Conservation (phyloP, 2,888 invertebrate genomes). For the Lydus trimaculatus region DNA sequence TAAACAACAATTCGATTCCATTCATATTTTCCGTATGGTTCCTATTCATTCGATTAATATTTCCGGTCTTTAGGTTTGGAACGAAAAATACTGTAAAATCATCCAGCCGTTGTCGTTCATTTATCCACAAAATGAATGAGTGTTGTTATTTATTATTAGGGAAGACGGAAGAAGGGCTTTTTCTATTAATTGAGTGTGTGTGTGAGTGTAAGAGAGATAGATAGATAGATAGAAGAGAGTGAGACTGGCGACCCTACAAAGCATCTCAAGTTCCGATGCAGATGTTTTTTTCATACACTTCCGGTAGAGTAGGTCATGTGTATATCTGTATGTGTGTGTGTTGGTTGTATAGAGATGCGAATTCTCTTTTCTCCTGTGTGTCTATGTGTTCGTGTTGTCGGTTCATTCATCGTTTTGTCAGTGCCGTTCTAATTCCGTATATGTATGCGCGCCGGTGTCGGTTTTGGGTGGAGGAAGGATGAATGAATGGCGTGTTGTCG, state of each 20-base stretch:
- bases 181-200: not conserved
- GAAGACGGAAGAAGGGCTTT: not conserved
- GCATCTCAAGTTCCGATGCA: conserved; percentile 15
- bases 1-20: not conserved
- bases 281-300: conserved; percentile 38
- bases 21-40: not conserved
- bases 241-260: too few species aligned
- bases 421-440: conserved; percentile 55
- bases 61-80: not conserved
- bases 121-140: not conserved
- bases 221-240: too few species aligned
- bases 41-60: not conserved
- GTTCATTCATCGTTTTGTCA: conserved; percentile 55
- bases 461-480: conserved; percentile 57
- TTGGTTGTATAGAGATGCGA: conserved; percentile 41
- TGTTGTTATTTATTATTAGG: not conserved
- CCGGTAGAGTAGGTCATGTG: conserved; percentile 42
- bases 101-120: not conserved
- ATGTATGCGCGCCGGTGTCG: conserved; percentile 47
- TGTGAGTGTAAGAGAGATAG: too few species aligned
- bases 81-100: too few species aligned
- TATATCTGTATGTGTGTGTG: conserved; percentile 12
- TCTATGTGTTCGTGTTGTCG: not conserved
- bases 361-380: conserved; percentile 40
- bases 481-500: conserved; percentile 50